Base-by-base conservation (phyloP, 2,888 invertebrate genomes). In the Synanthedon myopaeformis region DNA sequence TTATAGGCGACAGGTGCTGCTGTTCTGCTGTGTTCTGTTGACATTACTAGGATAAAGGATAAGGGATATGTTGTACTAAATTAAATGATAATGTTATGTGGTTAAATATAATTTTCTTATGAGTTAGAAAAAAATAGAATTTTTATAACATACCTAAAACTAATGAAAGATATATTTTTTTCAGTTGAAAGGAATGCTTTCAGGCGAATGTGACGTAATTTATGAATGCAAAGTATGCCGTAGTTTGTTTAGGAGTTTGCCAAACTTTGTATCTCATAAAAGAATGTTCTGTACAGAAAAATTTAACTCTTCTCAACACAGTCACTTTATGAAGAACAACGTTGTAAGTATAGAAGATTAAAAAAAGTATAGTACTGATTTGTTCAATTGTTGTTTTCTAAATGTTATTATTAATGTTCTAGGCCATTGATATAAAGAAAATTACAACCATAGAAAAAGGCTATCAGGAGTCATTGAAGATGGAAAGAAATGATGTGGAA, bases 231-330 rank as follows among this genome's bases (percentile, higher is more conserved):
- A 93, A 76, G 91, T 94, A 17, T 97, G 97, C 71, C 90, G 93
- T 42, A 95, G 93, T 69, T 89, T 97, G 67, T 97, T 96, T 74
- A 90, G 97, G 62, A 95, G 95, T 72, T 83, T 97, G 59, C 92
- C 93, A 13, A 96, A 97, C 82, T 95, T 96, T 70, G 90, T 97
- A 62, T 92, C 95, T 42, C 97, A 97, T 75, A 97, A 97, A 80
- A 89, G 96, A 56, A 90, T 92, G 45, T 97, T 93, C 74, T 97
- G 97, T 69, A 89, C 79, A 61, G 89, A 90, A 55, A 89, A 87
- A 59, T 91, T 89, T 63, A 85, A 83, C 63, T 68, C 82, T 51
- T 74, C 77, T 3, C 57, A 79, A 54, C 84, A 87, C 67, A 82
- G 82, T 49, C 81, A 88, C 61, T 85, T 85, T 63, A 67, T 80